Evolutionary conservation across 2,113 vertebrate species (phyloP).

Genomic region (Clupea harengus): DNA sequence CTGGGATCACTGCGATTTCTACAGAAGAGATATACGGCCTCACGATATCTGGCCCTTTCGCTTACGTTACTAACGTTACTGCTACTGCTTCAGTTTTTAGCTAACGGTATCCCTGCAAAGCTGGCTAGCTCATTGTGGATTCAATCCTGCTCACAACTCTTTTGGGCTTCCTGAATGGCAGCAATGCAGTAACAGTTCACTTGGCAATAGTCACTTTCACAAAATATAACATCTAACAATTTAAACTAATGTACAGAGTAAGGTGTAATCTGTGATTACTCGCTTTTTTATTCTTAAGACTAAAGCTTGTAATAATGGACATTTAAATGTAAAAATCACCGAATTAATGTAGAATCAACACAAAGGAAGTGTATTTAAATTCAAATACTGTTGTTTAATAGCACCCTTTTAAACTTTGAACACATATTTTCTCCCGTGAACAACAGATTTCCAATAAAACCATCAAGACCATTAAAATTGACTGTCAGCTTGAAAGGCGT

Average conservation of each 20-base stretch:
- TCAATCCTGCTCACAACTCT: not conserved
- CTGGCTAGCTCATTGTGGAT: conserved; percentile 9
- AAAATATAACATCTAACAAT: not conserved
- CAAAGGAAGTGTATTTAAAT: too few species aligned
- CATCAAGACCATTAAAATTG: too few species aligned
- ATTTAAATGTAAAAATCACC: too few species aligned
- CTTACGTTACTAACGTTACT: not conserved
- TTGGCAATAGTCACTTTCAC: not conserved
- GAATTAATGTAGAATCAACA: too few species aligned
- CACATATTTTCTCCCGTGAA: too few species aligned
- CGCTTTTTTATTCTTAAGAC: too few species aligned
- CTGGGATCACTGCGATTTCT: not conserved
- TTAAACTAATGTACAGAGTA: not conserved
- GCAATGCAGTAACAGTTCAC: not conserved
- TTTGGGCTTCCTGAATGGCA: not conserved
- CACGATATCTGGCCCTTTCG: not conserved
- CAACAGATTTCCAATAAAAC: too few species aligned
- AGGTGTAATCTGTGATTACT: not conserved
- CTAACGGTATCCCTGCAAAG: not conserved
- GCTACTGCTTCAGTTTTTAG: not conserved
- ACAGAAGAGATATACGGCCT: not conserved
- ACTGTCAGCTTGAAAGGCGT: too few species aligned
- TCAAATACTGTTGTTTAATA: too few species aligned
- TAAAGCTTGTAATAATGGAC: too few species aligned
- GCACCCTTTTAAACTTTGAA: too few species aligned